Conservation (phyloP, 2,888 invertebrate species). For the Synanthedon tipuliformis region DNA sequence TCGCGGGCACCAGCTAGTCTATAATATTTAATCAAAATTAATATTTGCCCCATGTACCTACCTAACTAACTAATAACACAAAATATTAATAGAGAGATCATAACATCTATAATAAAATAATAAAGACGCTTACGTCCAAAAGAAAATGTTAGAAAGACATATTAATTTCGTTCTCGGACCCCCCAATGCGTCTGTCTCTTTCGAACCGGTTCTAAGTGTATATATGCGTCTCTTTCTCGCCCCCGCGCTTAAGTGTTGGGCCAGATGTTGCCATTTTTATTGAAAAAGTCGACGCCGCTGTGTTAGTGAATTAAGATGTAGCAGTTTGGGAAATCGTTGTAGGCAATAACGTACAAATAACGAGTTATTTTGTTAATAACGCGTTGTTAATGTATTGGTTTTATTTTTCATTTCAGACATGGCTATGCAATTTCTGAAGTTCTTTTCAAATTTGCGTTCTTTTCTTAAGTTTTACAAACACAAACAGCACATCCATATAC, state of each 20-base stretch:
- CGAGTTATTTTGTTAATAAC: conserved; percentile 21
- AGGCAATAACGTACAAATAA: conserved; percentile 21
- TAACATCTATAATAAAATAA: conserved; percentile 54
- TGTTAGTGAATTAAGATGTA: conserved; percentile 67
- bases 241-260: conserved; percentile 59
- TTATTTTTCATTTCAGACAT: conserved; percentile 14
- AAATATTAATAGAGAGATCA: conserved; percentile 32
- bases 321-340: conserved; percentile 30
- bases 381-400: conserved; percentile 25
- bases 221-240: conserved; percentile 31
- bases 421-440: too few relatives aligned
- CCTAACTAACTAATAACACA: background rate
- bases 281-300: conserved; percentile 65
- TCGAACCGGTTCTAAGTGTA: conserved; percentile 8
- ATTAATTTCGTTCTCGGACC: conserved; percentile 56
- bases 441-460: background rate
- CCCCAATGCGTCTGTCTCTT: conserved; percentile 11
- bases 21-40: background rate
- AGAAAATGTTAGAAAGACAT: conserved; percentile 60
- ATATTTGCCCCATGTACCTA: background rate
- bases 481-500: too few relatives aligned
- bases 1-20: too few relatives aligned
- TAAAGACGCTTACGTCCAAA: conserved; percentile 44
- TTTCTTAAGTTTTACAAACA: background rate
- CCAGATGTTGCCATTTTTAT: conserved; percentile 66